Evolutionary conservation across 2,888 invertebrate genomes (phyloP), one percentile per base, ranked within the genome.

Genomic region (Chymomyza caudatula): DNA sequence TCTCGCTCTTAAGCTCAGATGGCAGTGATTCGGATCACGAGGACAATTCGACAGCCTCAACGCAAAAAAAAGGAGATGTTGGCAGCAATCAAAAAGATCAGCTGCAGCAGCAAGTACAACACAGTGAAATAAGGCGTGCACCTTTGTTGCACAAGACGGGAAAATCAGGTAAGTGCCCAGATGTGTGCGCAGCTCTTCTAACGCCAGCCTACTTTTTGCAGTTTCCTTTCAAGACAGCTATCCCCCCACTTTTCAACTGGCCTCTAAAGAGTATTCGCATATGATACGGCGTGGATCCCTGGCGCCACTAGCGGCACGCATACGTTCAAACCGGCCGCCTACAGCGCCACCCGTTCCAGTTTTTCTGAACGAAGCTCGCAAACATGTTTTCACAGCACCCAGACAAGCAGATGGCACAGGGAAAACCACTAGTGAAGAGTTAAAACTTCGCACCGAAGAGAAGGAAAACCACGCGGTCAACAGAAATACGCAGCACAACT

Each of bases 1-100:
- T 94, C 0, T 94, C 94, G 0, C 88, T 94, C 52, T 91, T 94
- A 3, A 94, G 94, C 80, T 93, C 94, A 0, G 92, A 93, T 17
- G 93, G 92, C 44, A 94, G 94, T 80, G 94, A 94, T 63, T 92
- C 91, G 19, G 94, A 94, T 75, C 92, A 92, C 11, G 91, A 91
- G 64, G 90, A 90, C 2, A 76, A 51, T 20, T 79, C 83, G 23
- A 17, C 78, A 2, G 47, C 65, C 0, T 69, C 69, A 11, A 69
- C 83, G 54, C 69, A 77, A 4, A 20, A 17, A 5, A 56, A 67
- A 4, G 75, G 65, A 23, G 56, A 23, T 54, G 8, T 5, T 3
- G 67, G 58, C 66, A 22, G 58, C 63, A 53, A 68, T n/a, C 69
- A 53, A 58, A 71, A 43, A 60, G 77, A 4, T 62, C 73, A 4